A percentile compares a stretch with the other conserved stretches of the same genome.
These are phyloP conservation scores for Piprites chloris DNA, from an alignment of 2,113 vertebrate species.

Conservation along the genomic window DNA sequence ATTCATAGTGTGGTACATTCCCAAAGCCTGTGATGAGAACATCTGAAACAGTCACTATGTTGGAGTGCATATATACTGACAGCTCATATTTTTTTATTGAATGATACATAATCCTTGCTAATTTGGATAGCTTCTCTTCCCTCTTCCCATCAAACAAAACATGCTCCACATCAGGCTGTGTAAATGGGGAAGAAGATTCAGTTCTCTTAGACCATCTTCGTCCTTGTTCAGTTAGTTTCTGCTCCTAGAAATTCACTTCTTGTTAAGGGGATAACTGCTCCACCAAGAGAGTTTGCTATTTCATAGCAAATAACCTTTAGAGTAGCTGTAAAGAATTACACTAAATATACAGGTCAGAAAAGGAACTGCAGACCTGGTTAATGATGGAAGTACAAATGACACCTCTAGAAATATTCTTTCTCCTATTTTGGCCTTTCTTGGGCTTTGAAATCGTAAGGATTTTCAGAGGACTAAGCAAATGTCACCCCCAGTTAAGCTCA, in stretches of 20 bases:
- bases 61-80: fast-evolving
- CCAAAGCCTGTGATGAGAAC: not conserved
- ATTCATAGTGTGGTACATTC: not conserved
- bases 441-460: not conserved
- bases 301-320: not conserved
- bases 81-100: not conserved
- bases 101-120: not conserved
- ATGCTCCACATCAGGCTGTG: not conserved
- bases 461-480: not conserved
- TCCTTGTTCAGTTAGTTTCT: not conserved
- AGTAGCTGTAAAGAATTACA: not conserved
- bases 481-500: not conserved
- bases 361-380: not conserved
- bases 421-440: not conserved
- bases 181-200: not conserved
- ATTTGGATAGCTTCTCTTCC: not conserved
- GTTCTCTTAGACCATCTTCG: not conserved
- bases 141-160: not conserved
- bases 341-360: not conserved
- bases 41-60: not conserved
- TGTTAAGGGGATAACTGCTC: not conserved
- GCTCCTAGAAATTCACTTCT: not conserved
- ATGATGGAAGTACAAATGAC: not conserved
- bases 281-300: not conserved
- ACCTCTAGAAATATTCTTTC: not conserved